These are phyloP conservation scores for Chlamydotis undulata DNA, from an alignment of 2,113 vertebrate species.

Conservation along the genomic window DNA sequence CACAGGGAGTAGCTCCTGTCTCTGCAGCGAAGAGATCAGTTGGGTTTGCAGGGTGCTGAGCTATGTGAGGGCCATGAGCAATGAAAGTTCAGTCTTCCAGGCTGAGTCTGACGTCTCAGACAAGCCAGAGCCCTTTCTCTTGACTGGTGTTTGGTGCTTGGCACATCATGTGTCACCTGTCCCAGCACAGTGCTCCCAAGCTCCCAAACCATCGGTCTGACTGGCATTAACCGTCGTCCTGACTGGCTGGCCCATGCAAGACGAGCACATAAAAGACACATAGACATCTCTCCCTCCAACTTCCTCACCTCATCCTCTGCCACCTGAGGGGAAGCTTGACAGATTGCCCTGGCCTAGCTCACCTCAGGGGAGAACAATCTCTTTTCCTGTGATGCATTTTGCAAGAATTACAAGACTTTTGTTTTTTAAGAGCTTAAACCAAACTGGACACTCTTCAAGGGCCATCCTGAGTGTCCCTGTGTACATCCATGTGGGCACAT, in stretches of 20 bases:
- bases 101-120: neutral
- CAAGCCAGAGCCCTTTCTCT: neutral
- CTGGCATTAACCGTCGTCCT: neutral
- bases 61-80: neutral
- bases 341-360: neutral
- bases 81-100: neutral
- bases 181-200: neutral
- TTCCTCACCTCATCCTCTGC: neutral
- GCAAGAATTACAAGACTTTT: neutral
- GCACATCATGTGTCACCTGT: neutral
- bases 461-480: neutral
- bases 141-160: neutral
- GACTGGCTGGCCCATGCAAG: neutral
- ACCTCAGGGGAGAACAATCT: neutral
- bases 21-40: neutral
- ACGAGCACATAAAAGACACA: neutral
- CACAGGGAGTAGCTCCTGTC: neutral
- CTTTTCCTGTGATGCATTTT: neutral
- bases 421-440: neutral
- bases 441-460: neutral
- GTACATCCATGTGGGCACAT: rapidly evolving
- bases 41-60: neutral
- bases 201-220: neutral
- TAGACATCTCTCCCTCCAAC: neutral
- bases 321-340: neutral